These are phyloP conservation scores for Bombyx huttoni DNA, from an alignment of 2,888 invertebrate genomes.

Conservation along the genomic window DNA sequence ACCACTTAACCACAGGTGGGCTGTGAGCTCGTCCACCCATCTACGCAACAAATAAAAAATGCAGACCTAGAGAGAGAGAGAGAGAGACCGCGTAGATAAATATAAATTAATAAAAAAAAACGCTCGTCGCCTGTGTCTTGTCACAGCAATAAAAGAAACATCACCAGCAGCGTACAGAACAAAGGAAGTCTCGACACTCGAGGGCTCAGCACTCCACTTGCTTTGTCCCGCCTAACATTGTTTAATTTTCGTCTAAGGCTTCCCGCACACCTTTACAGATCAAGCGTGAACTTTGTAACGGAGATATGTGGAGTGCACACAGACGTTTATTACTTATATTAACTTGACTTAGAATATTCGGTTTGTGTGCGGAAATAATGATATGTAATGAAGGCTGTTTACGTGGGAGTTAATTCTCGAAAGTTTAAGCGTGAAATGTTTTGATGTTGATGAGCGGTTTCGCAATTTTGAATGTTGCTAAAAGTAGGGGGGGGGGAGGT, in stretches of 20 bases:
- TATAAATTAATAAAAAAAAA: neutral
- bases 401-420: too few species aligned
- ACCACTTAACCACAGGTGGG: too few species aligned
- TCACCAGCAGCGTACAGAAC: constrained; percentile 40
- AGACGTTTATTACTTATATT: neutral
- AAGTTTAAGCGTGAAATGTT: too few species aligned
- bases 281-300: neutral
- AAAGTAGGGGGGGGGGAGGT: too few species aligned
- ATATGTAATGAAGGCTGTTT: too few species aligned
- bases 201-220: constrained; percentile 44
- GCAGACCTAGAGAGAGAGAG: too few species aligned
- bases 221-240: constrained; percentile 59
- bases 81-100: too few species aligned
- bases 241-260: constrained; percentile 33
- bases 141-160: constrained; percentile 32
- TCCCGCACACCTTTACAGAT: constrained; percentile 2
- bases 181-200: constrained; percentile 38
- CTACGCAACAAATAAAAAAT: too few species aligned
- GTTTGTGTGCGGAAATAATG: neutral
- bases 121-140: constrained; percentile 8
- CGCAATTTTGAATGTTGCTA: too few species aligned
- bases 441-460: too few species aligned
- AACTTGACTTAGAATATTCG: neutral
- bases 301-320: neutral
- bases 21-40: too few species aligned